Evolutionary conservation across 2,797 vertebrate genomes (phyloP), one percentile per base, ranked within the genome.

Genomic region (Cygnus olor): DNA sequence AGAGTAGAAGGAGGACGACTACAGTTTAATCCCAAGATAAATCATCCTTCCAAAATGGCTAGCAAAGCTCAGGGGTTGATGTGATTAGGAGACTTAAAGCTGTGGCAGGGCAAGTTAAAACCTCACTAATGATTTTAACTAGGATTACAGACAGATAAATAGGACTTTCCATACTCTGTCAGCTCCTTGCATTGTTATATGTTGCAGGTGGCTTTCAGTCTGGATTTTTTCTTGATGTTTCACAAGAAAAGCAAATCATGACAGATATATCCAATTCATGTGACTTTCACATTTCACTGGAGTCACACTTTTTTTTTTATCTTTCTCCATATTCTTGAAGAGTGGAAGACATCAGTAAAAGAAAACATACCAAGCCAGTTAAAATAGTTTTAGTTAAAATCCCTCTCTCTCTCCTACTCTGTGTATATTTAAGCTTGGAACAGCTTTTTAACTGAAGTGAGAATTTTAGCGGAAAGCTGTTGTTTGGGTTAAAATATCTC

Each of bases 401-500:
- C 25, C 8, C 17, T 66, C 42, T 60, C 60, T 85, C 54, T 87
- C 85, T 92, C 85, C 91, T 78, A 47, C 95, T 92, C 87, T 85
- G 81, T 82, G 91, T 91, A 61, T 85, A 90, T 95, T 89, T 88
- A 91, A 92, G 74, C 68, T 85, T 0, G 0, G 70, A 95, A 89
- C 94, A 94, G 96, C 81, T 96, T 94, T 90, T 80, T 64, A 87
- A 74, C n/a, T 72, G 32, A 88, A 87, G 90, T 47, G 90, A 93
- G 90, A 89, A 88, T 69, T 81, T 69, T 3, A 85, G 86, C 79
- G 87, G 84, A 95, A 97, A 97, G 87, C 94, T 96, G 96, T 95
- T 92, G 92, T 95, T 97, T 97, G 93, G 94, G 94, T 97, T 94
- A 89, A 96, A 95, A 95, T 95, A 87, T 61, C 79, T 87, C 76